A percentile compares a stretch with the other conserved stretches of the same genome.
Conservation (phyloP, 1,140 invertebrate genomes). For the Augochlora pura region DNA sequence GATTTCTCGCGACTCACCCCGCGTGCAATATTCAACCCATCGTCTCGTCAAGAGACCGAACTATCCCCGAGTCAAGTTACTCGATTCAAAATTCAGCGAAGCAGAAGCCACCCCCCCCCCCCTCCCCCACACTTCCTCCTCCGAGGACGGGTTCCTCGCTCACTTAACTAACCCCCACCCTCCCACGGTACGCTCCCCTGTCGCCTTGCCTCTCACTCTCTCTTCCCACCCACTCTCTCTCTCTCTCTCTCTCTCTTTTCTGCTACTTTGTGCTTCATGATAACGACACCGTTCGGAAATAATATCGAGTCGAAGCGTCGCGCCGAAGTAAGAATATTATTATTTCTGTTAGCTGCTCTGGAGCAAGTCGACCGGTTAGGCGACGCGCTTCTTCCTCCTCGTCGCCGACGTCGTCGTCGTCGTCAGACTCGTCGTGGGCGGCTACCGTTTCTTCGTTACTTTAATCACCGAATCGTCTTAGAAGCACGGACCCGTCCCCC, state of each 20-base stretch:
- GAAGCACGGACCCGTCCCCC: conserved; percentile 23
- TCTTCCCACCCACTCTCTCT: too few relatives aligned
- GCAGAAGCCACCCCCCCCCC: background rate
- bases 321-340: conserved; percentile 1
- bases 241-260: too few relatives aligned
- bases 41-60: background rate
- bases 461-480: conserved; percentile 58
- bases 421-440: background rate
- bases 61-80: background rate
- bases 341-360: background rate
- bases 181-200: too few relatives aligned
- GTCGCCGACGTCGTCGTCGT: conserved; percentile 5
- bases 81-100: background rate
- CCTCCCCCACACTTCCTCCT: background rate
- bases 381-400: background rate
- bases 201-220: too few relatives aligned
- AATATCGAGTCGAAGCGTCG: background rate
- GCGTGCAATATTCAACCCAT: background rate
- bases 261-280: background rate
- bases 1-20: background rate
- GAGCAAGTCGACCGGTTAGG: too few relatives aligned
- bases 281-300: background rate
- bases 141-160: background rate
- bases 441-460: conserved; percentile 53
- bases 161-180: background rate